These are phyloP conservation scores for Prionailurus viverrinus DNA, from an alignment of 2,113 vertebrate species.

Conservation along the genomic window DNA sequence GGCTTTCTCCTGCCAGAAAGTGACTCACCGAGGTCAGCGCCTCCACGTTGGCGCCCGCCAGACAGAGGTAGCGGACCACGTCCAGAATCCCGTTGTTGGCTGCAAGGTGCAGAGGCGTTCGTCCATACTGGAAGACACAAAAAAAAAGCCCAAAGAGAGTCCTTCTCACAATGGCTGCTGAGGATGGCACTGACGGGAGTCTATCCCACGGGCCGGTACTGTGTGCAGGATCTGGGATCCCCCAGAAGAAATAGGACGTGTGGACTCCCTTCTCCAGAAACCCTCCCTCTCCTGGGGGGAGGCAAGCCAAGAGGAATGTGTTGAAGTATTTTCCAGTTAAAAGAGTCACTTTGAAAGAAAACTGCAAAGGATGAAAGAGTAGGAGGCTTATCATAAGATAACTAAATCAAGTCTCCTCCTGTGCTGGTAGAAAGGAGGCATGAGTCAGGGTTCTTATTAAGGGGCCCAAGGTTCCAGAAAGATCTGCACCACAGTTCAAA, in stretches of 20 bases:
- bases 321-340: not conserved
- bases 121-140: conserved; percentile 90
- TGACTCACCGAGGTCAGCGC: conserved; percentile 93
- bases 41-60: conserved; percentile 94
- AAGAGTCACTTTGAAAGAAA: conserved; percentile 29
- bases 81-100: conserved; percentile 96
- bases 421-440: not conserved
- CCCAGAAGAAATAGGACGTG: not conserved
- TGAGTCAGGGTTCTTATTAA: not conserved
- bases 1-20: not conserved
- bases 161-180: accelerated
- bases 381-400: not conserved
- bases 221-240: not conserved
- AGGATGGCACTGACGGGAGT: not conserved
- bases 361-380: not conserved
- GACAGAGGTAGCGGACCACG: conserved; percentile 96
- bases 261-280: not conserved
- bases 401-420: conserved; percentile 12
- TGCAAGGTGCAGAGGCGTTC: conserved; percentile 95
- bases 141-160: not conserved
- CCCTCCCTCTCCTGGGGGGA: not conserved
- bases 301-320: not conserved
- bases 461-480: not conserved
- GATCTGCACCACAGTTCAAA: not conserved
- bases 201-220: not conserved